Base-by-base conservation (phyloP, 2,888 invertebrate genomes). In the Drosophila quasianomalipes region DNA sequence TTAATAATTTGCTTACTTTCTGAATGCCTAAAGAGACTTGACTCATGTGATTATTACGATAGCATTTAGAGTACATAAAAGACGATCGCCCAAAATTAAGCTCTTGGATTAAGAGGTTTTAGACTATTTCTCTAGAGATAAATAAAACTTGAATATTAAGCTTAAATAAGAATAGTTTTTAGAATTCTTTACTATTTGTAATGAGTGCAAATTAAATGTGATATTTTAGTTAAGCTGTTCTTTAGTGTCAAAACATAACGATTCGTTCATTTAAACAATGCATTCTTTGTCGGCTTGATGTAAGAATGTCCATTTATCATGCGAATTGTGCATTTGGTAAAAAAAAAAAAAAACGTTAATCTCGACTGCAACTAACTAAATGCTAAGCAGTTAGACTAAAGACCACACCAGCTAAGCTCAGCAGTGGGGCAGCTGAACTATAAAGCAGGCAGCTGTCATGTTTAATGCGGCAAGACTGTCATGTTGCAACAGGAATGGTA, bases 311-410 rank as follows among this genome's bases (percentile, higher is more conserved):
- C 63, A 61, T 62, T 78, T 68, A 78, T 67, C 87, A 88, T 89
- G 87, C 91, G 81, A 88, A 71, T 76, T 76, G 71, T 72, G 65
- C 91, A 91, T 88, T 89, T 91, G 75, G 72, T 77, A 76, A 80
- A 85, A 78, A 82, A 80, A 85, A 78, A 82, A 89, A 83, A 73
- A 77, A 26, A 26, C 89, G 89, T 73, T 88, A 85, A 90, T 90
- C 80, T 75, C 55, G 68, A 67, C 65, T 71, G 67, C 55, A 54
- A 49, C 66, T 52, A 64, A 44, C 67, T 70, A 66, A 75, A 53
- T 79, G 76, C 59, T 55, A 47, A 62, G 47, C 61, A 59, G 78
- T 54, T 65, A 59, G 62, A 47, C 68, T 37, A 28, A 19, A 57
- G 65, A 64, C 64, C 59, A 70, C 70, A 71, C 74, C 41, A 60